phyloP scores from a whole-genome alignment of 2,113 vertebrate genomes.

The Nycticebus coucang region DNA sequence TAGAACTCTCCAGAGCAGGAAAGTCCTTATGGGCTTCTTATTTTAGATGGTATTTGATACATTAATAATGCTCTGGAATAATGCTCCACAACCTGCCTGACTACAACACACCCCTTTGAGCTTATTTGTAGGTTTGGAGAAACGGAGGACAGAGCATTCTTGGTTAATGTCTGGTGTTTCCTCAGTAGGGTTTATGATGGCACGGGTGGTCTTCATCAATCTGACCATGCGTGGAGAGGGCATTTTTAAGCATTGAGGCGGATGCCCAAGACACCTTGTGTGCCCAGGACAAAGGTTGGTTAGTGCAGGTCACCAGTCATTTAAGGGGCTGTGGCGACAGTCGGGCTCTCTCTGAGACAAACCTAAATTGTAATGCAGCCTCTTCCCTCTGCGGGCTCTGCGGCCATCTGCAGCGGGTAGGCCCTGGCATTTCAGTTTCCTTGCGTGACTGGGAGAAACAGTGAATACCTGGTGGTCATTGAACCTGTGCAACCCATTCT shows the following conservation, averaged over 20 bases:
- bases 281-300: background rate
- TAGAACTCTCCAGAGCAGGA: background rate
- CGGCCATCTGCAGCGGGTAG: background rate
- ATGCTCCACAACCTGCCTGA: background rate
- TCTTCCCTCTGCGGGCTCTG: background rate
- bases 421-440: background rate
- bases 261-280: no score
- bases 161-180: background rate
- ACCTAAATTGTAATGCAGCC: background rate
- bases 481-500: background rate
- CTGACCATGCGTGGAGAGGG: background rate
- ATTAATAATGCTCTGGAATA: background rate
- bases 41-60: slow-evolving; percentile 25
- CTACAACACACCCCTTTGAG: background rate
- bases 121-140: background rate
- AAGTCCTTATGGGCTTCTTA: slow-evolving; percentile 1
- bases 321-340: background rate
- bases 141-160: background rate
- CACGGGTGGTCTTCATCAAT: background rate
- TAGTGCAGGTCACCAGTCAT: background rate
- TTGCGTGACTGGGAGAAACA: background rate
- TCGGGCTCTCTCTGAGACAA: background rate
- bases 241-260: background rate
- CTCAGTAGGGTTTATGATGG: background rate
- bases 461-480: background rate